A percentile compares a stretch with the other conserved stretches of the same genome.
phyloP scores from a whole-genome alignment of 2,888 invertebrate species.

The Pollenia amentaria region DNA sequence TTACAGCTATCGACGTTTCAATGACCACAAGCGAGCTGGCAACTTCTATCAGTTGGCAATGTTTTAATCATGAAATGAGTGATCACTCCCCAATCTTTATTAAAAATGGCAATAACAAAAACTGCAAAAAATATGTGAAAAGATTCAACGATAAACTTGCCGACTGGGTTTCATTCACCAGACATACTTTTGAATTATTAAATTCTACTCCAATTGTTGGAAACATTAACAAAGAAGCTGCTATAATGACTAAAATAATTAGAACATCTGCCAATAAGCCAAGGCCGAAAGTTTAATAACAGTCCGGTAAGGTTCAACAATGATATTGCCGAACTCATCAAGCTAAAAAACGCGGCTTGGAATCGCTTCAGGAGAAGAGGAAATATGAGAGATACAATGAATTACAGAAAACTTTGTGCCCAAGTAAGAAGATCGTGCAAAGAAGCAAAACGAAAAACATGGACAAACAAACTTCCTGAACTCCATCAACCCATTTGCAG shows the following conservation, averaged over 20 bases:
- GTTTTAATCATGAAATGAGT: conserved; percentile 10
- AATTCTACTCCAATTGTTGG: not conserved
- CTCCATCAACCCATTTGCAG: conserved; percentile 11
- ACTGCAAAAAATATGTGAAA: not conserved
- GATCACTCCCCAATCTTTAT: conserved; percentile 22
- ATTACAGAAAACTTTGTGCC: not conserved
- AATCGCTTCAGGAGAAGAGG: too few species aligned
- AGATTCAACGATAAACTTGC: too few species aligned
- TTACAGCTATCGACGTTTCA: conserved; percentile 55
- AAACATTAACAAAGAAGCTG: conserved; percentile 23
- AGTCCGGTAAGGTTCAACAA: conserved; percentile 22
- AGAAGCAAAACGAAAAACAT: conserved; percentile 19
- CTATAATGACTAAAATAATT: conserved; percentile 1
- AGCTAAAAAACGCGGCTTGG: conserved; percentile 17
- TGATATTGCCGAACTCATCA: not conserved
- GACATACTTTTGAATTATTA: not conserved
- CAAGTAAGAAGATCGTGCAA: not conserved
- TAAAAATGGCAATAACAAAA: not conserved
- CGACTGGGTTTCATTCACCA: not conserved
- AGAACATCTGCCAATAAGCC: not conserved
- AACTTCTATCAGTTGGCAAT: not conserved
- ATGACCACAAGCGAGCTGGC: conserved; percentile 38
- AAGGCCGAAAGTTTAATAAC: conserved; percentile 13
- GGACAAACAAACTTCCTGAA: conserved; percentile 19
- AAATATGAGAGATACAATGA: conserved; percentile 1